Base-by-base conservation (phyloP, 1,140 invertebrate genomes). In the Pseudomyrmex pallidus region DNA sequence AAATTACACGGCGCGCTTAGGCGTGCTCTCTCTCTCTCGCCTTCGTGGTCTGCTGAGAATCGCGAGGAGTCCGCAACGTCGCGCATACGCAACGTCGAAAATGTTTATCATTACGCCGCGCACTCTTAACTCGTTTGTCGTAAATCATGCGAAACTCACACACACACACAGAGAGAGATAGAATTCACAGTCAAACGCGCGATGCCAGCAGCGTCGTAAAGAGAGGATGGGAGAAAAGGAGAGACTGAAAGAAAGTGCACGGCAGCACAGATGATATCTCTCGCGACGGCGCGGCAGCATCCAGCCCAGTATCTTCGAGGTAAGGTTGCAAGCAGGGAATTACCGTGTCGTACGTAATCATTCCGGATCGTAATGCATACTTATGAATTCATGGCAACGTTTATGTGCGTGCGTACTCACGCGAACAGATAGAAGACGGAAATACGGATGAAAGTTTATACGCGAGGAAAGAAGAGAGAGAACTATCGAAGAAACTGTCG, bases 91-190 rank as follows among this genome's bases (percentile, higher is more conserved):
- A 74, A 59, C 63, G 84, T 61, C 84, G 73, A 87, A 87, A 87
- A 86, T 87, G 85, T 87, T 87, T 84, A 84, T 87, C 86, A 78
- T 84, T 87, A 80, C 52, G 78, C 82, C 62, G 73, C 46, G 68
- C 74, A 85, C 74, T 74, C 82, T 87, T 87, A 86, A 87, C 85
- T 87, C 85, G 61, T 50, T 59, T 20, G 74, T 17, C 50, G 44
- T 87, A 84, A 87, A 87, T 87, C 85, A 86, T 84, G 50, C 80
- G 50, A 68, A 64, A 61, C 73, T 10, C n/a, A 2, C 13, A 15
- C 62, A 20, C 50, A 2, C 22, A 17, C 4, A 22, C 25, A 7
- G 5, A 35, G 5, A 35, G 35, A 35, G 35, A 46, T 1, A 25
- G 25, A 25, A 25, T 25, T 25, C 25, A 2, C 25, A n/a, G 9